phyloP scores from a whole-genome alignment of 2,888 invertebrate species.

The Tipula helvola region DNA sequence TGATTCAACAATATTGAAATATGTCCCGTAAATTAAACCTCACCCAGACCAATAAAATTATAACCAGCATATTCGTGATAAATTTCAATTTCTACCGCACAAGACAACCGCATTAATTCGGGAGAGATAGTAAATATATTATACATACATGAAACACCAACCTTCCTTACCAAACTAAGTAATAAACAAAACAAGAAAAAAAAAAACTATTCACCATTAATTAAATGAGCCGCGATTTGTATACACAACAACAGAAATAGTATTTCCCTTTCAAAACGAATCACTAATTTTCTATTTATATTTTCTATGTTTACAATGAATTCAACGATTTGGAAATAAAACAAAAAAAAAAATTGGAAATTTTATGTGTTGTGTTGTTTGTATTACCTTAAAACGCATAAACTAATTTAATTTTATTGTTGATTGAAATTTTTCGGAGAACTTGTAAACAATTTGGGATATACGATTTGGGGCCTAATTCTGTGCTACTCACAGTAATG shows the following conservation, averaged over 20 bases:
- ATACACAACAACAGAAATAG: not conserved
- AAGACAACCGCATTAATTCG: not conserved
- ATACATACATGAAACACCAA: not conserved
- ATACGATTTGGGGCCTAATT: not conserved
- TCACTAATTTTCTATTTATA: not conserved
- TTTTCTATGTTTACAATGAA: not conserved
- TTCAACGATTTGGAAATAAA: not conserved
- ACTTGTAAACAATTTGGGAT: not conserved
- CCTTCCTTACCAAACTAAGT: not conserved
- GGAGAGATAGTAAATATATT: not conserved
- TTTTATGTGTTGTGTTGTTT: not conserved
- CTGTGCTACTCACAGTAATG: too few species aligned
- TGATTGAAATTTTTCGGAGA: not conserved
- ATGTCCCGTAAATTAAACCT: not conserved
- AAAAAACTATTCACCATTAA: not conserved
- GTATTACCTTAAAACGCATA: not conserved
- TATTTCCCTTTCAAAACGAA: not conserved
- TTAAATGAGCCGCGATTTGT: not conserved
- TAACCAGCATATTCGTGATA: not conserved
- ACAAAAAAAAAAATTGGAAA: not conserved
- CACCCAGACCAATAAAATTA: not conserved
- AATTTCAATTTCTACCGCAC: not conserved
- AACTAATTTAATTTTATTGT: not conserved
- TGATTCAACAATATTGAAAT: not conserved
- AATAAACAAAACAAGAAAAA: not conserved